Conservation (phyloP, 2,797 vertebrate genomes). For the Phoxinus dragarum region DNA sequence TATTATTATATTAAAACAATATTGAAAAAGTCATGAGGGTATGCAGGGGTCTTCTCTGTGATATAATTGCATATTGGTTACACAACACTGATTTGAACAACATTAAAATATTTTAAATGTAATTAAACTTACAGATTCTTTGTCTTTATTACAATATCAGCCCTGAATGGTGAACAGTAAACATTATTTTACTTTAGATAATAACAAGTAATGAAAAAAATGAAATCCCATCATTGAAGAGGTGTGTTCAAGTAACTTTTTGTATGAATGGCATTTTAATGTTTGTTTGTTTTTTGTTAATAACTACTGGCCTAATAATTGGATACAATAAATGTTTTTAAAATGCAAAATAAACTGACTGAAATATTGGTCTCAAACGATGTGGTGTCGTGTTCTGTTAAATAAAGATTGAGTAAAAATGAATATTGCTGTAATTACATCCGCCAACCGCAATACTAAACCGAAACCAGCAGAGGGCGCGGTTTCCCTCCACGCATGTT, state of each 20-base stretch:
- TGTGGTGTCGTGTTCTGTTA: neutral
- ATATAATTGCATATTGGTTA: neutral
- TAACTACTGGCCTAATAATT: neutral
- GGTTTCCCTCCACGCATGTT: neutral
- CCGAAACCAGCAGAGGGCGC: conserved; percentile 23
- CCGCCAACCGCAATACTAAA: neutral
- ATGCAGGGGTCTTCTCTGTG: neutral
- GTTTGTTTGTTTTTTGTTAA: neutral
- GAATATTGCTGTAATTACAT: neutral
- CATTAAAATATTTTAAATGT: neutral
- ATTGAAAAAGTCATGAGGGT: neutral
- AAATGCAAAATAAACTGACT: neutral
- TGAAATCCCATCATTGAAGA: neutral
- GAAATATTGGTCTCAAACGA: neutral
- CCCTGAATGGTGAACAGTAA: neutral
- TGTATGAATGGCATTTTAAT: neutral
- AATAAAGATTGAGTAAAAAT: neutral
- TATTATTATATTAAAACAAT: neutral
- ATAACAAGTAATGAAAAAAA: neutral
- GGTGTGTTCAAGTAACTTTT: neutral
- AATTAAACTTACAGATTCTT: neutral
- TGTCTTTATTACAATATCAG: neutral
- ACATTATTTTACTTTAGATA: neutral
- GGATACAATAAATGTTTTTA: neutral
- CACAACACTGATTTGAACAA: neutral